Evolutionary conservation across 2,888 invertebrate genomes (phyloP), one percentile per base, ranked within the genome.

Genomic region (Lasioglossum marginatum): DNA sequence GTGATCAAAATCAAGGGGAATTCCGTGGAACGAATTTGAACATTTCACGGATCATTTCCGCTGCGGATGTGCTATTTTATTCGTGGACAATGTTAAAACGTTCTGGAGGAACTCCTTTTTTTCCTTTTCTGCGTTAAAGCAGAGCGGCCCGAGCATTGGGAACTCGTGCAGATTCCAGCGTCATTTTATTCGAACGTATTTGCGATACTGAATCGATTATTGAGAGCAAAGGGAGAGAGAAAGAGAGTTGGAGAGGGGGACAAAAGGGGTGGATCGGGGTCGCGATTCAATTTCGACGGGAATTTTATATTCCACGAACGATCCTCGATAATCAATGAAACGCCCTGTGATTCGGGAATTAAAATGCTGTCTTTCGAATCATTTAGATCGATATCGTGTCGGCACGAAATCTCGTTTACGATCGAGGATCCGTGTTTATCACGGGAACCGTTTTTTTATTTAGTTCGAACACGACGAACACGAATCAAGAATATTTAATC

Each of bases 301-400:
- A 73, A 83, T 85, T 83, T 76, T 83, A 79, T 79, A 85, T 76
- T 70, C 86, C 73, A 23, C 72, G 76, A 73, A 78, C 78, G 81
- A 68, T 73, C 70, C 34, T 45, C 85, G 81, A 85, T 86, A 81
- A 82, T 85, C 63, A 79, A 81, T 86, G 73, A 63, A 86, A 74
- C 73, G n/a, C 27, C 45, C 43, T 23, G 34, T 79, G 71, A 72
- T 76, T 86, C 72, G 27, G 60, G 48, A 71, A 83, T 83, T 85
- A 76, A 85, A 86, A 68, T 77, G 77, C 48, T 34, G 37, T 31
- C 79, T 82, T 73, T 74, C 74, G 57, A 57, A 79, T 82, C 60
- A 66, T 31, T 14, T 52, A 37, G 76, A 77, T 48, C 79, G 79
- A 68, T 63, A 16, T 70, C 40, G n/a, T 8, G 37, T 23, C 37